Evolutionary conservation across 2,797 vertebrate genomes (phyloP), one percentile per base, ranked within the genome.

Genomic region (Gadopsis bispinosus): DNA sequence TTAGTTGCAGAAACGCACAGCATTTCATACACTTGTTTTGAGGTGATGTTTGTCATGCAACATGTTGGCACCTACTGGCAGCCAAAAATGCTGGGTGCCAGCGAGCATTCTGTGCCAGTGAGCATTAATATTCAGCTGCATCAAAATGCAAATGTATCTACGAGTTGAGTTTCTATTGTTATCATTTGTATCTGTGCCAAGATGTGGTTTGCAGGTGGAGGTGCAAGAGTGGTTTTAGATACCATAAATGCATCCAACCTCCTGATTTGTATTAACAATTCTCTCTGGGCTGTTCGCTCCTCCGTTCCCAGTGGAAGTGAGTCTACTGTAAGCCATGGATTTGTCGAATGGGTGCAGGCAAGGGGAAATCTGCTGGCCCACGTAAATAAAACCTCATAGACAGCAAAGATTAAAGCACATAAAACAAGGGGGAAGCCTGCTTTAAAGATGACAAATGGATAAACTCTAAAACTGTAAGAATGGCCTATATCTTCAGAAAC

Each of bases 401-500:
- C 20, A 63, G 68, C 64, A 37, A 35, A 73, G 39, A 74, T 77
- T n/a, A 67, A 71, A 65, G 14, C 26, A 43, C 47, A 61, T 17
- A 75, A 84, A 84, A 69, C 14, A 43, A n/a, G 29, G 47, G 60
- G 43, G 33, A 61, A 45, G 56, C 56, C 59, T 58, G 6, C 83
- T 83, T 76, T 67, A 75, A 77, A 83, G 69, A 88, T 83, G 82
- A 79, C 78, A 79, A 87, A 84, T 54, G 48, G 60, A 80, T 74
- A 76, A 85, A 79, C 47, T 83, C 56, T 74, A 69, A 85, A 88
- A 86, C 79, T 86, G 82, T 88, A 89, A 80, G 83, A 79, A 77
- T 61, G 70, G 73, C 78, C 72, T 66, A 83, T 88, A 90, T 90
- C 86, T 81, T 82, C 70, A 79, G 72, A 90, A 86, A 77, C 73